These are phyloP conservation scores for Falco biarmicus DNA, from an alignment of 2,797 vertebrate species.

Conservation along the genomic window DNA sequence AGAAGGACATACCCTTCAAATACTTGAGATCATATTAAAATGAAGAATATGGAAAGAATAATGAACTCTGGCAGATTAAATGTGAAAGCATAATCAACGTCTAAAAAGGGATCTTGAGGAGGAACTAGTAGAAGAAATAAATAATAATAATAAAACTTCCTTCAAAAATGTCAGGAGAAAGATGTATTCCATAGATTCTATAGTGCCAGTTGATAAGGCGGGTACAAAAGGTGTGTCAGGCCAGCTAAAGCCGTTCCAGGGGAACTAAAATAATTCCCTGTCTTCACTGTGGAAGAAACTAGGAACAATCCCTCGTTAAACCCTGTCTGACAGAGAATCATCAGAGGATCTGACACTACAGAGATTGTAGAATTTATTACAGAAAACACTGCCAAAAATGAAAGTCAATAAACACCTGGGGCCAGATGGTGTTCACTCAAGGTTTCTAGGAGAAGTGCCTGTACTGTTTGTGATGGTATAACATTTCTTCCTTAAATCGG, in stretches of 20 bases:
- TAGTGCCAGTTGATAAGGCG: not conserved
- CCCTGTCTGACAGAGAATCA: not conserved
- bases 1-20: not conserved
- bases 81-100: not conserved
- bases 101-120: not conserved
- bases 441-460: not conserved
- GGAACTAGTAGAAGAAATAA: not conserved
- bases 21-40: conserved; percentile 3
- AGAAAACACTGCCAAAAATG: not conserved
- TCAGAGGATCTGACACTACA: not conserved
- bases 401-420: not conserved
- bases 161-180: not conserved
- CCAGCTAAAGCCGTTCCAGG: not conserved
- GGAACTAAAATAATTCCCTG: not conserved
- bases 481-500: not conserved
- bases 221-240: not conserved
- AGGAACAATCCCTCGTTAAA: not conserved
- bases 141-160: not conserved
- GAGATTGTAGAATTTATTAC: not conserved
- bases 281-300: not conserved
- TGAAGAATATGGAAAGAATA: not conserved
- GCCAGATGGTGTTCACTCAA: not conserved
- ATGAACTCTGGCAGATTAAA: not conserved
- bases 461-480: not conserved
- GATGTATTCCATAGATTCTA: not conserved